Base-by-base conservation (phyloP, 2,888 invertebrate species). In the Cactoblastis cactorum region DNA sequence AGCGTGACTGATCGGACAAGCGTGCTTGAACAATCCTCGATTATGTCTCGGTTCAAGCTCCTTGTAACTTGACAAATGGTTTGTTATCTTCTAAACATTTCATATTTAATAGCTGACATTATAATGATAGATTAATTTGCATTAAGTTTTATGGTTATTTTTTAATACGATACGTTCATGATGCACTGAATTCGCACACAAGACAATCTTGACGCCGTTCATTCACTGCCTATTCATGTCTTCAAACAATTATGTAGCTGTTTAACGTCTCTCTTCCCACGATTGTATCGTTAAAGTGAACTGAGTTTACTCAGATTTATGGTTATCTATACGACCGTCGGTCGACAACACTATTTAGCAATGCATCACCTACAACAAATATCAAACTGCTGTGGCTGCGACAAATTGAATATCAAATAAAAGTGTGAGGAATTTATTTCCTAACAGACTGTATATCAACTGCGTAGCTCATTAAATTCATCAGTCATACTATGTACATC, bases 231-330 rank as follows among this genome's bases (percentile, higher is more conserved):
- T 71, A 74, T 80, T 78, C 75, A 75, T 74, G 73, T 77, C 71
- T 76, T 74, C 69, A 70, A 74, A 80, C 76, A 82, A 83, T 83
- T 80, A 81, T 73, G 70, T 74, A 67, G 72, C 71, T 72, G 70
- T 76, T 79, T 71, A 77, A 78, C 73, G 73, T 77, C 69, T 79
- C 68, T 71, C 74, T 83, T 85, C 83, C 79, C 86, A 85, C 86
- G 79, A 83, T 82, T 74, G 72, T 82, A 79, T 79, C 79, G 72
- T 69, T 65, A 62, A 63, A 71, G 68, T 63, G 64, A 69, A 69
- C 69, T 65, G 66, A 74, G 72, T 75, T 77, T 73, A 71, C 74
- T 65, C 65, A 75, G 71, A 78, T 77, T 77, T 77, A 76, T 77
- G 73, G 71, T 75, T 72, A 72, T 74, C 74, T 74, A 69, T 56